These are phyloP conservation scores for Esox niger DNA, from an alignment of 2,113 vertebrate genomes.

Conservation along the genomic window DNA sequence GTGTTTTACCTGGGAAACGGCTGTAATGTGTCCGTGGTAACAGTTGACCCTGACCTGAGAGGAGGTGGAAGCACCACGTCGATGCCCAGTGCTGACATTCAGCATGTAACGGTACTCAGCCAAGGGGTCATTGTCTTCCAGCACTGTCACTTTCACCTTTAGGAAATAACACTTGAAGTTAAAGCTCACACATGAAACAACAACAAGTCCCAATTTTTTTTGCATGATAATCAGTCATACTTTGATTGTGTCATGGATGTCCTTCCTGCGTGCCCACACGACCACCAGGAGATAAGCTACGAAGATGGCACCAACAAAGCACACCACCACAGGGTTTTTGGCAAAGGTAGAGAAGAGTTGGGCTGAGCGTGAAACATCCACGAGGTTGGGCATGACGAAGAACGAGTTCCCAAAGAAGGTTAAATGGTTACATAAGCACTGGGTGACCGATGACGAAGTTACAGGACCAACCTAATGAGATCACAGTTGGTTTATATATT, in stretches of 20 bases:
- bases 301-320: conserved; percentile 84
- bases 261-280: conserved; percentile 89
- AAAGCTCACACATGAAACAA: neutral
- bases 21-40: neutral
- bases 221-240: too few species aligned
- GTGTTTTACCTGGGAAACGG: neutral
- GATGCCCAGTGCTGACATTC: conserved; percentile 86
- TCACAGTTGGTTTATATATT: neutral
- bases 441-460: conserved; percentile 75
- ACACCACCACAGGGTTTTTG: conserved; percentile 89
- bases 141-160: conserved; percentile 86
- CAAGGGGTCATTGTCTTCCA: conserved; percentile 90
- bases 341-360: conserved; percentile 88
- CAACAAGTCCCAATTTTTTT: too few species aligned
- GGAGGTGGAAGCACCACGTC: conserved; percentile 84
- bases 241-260: conserved; percentile 85
- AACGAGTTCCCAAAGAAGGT: conserved; percentile 94
- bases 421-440: conserved; percentile 91
- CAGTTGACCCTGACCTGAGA: conserved; percentile 76
- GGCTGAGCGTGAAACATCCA: conserved; percentile 80
- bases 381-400: conserved; percentile 84
- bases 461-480: conserved; percentile 82
- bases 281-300: conserved; percentile 78
- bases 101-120: conserved; percentile 88
- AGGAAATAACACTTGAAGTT: conserved; percentile 2